phyloP scores from a whole-genome alignment of 2,888 invertebrate species.

The Scotopteryx bipunctaria region DNA sequence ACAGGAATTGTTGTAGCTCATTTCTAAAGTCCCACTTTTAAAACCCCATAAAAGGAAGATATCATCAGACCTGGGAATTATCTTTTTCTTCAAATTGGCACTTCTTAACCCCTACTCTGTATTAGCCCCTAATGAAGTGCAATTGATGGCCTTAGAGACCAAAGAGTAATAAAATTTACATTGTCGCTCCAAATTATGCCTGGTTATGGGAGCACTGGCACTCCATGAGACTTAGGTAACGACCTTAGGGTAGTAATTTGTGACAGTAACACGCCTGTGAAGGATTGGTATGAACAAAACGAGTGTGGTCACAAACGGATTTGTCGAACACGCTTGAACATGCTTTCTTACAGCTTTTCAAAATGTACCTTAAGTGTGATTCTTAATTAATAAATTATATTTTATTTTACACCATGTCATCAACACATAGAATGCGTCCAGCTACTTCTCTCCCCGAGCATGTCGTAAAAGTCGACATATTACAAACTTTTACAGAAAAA shows the following conservation, averaged over 20 bases:
- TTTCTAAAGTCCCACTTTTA: neutral
- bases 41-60: neutral
- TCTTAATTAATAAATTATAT: neutral
- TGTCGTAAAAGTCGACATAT: too few species aligned
- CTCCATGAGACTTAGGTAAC: slow-evolving; percentile 15
- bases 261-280: neutral
- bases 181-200: slow-evolving; percentile 24
- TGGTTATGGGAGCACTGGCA: slow-evolving; percentile 19
- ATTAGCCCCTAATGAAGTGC: slow-evolving; percentile 20
- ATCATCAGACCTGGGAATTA: slow-evolving; percentile 6
- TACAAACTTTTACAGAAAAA: too few species aligned
- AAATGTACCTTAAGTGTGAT: too few species aligned
- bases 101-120: slow-evolving; percentile 14
- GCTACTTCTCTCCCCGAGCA: too few species aligned
- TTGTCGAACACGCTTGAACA: too few species aligned
- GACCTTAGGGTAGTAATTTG: slow-evolving; percentile 14
- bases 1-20: too few species aligned
- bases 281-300: neutral
- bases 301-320: too few species aligned
- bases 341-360: neutral
- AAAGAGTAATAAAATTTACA: slow-evolving; percentile 25
- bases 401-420: neutral
- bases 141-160: slow-evolving; percentile 21
- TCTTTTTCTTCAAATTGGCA: slow-evolving; percentile 7
- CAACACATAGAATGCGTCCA: too few species aligned